These are phyloP conservation scores for Abscondita cerata DNA, from an alignment of 2,888 invertebrate species.

Conservation along the genomic window DNA sequence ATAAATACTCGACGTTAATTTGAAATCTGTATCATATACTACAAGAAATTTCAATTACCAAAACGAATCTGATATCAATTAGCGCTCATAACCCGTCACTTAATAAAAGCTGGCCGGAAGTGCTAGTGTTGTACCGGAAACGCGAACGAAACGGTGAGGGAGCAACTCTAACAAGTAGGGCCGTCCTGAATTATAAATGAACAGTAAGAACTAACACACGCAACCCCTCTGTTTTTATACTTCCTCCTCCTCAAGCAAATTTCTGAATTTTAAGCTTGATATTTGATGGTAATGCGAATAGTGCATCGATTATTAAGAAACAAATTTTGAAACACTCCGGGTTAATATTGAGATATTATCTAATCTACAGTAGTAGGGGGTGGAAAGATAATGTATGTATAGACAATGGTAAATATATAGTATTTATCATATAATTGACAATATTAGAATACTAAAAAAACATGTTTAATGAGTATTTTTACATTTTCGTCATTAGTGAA, in stretches of 20 bases:
- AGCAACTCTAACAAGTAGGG: conserved; percentile 47
- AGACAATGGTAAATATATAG: too few species aligned
- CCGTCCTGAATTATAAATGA: conserved; percentile 59
- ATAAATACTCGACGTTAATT: background rate
- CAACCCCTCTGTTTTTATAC: conserved; percentile 55
- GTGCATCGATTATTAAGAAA: conserved; percentile 36
- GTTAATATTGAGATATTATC: conserved; percentile 8
- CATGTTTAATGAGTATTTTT: too few species aligned
- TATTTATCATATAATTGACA: too few species aligned
- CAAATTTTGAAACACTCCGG: conserved; percentile 20
- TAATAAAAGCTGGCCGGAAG: conserved; percentile 51
- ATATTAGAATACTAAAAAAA: too few species aligned
- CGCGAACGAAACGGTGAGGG: conserved; percentile 47
- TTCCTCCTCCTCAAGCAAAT: conserved; percentile 50
- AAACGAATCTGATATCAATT: conserved; percentile 45
- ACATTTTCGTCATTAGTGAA: too few species aligned
- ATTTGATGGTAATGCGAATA: conserved; percentile 45
- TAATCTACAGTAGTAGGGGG: background rate
- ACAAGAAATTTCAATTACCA: conserved; percentile 45
- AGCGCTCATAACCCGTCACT: conserved; percentile 44
- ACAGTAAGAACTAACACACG: conserved; percentile 60
- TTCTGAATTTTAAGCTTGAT: conserved; percentile 56
- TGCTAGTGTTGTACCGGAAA: conserved; percentile 54
- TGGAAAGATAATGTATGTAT: background rate
- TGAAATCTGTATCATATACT: background rate